These are phyloP conservation scores for Lepidocolaptes lacrymiger DNA, from an alignment of 2,797 vertebrate genomes.

Conservation along the genomic window DNA sequence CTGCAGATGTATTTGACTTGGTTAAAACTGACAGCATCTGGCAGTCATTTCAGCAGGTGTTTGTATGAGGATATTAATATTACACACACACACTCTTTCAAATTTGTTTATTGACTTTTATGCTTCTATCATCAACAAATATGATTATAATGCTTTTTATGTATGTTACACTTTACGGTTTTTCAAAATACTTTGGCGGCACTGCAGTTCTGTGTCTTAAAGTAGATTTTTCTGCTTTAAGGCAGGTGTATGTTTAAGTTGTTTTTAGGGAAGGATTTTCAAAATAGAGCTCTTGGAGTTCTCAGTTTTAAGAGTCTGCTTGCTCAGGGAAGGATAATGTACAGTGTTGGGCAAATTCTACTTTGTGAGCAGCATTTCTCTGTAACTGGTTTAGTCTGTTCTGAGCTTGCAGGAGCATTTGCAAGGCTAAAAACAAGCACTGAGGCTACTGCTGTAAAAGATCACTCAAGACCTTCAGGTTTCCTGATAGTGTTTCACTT, in stretches of 20 bases:
- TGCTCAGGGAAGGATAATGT: background rate
- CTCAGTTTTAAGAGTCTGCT: background rate
- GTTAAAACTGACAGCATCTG: slow-evolving; percentile 23
- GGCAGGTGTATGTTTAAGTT: background rate
- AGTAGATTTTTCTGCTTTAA: background rate
- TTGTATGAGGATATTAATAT: background rate
- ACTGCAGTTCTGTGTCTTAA: background rate
- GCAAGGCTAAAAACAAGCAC: background rate
- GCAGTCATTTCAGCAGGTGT: slow-evolving; percentile 25
- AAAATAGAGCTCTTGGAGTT: background rate
- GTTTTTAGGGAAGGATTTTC: background rate
- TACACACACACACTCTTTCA: background rate
- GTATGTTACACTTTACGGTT: background rate
- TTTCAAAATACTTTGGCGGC: background rate
- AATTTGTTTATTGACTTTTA: slow-evolving; percentile 5
- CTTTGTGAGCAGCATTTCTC: background rate
- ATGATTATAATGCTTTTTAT: background rate
- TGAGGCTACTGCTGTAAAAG: background rate
- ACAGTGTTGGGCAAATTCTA: background rate
- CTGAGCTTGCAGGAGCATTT: background rate
- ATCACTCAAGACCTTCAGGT: background rate
- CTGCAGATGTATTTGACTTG: background rate
- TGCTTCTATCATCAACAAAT: background rate
- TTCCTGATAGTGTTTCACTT: background rate
- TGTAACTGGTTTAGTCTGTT: background rate